These are phyloP conservation scores for Ephialtes manifestator DNA, from an alignment of 2,888 invertebrate genomes.

Conservation along the genomic window DNA sequence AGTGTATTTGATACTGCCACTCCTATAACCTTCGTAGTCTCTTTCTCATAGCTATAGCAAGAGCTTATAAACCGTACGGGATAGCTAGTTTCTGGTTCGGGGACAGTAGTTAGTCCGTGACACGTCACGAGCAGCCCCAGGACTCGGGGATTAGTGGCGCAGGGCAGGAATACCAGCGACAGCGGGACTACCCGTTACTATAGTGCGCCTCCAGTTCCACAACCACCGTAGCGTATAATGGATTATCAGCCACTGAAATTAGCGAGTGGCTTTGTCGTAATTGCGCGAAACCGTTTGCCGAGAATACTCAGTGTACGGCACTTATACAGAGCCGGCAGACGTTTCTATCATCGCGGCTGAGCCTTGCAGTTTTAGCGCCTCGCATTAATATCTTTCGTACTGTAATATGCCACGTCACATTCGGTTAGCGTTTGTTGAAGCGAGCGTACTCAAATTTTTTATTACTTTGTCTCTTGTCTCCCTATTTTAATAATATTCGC, in stretches of 20 bases:
- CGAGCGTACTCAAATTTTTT: not conserved
- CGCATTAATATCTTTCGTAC: slow-evolving; percentile 30
- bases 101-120: slow-evolving; percentile 60
- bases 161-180: slow-evolving; percentile 47
- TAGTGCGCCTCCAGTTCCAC: slow-evolving; percentile 23
- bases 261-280: slow-evolving; percentile 77
- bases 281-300: slow-evolving; percentile 62
- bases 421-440: not conserved
- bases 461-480: not conserved
- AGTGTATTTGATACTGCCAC: not conserved
- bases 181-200: slow-evolving; percentile 48
- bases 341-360: slow-evolving; percentile 12
- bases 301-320: slow-evolving; percentile 17
- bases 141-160: slow-evolving; percentile 56
- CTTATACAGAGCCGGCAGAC: slow-evolving; percentile 30
- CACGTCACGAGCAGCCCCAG: slow-evolving; percentile 51
- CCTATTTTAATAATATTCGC: not conserved
- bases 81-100: slow-evolving; percentile 43
- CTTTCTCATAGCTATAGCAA: slow-evolving; percentile 46
- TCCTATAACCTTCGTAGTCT: slow-evolving; percentile 16
- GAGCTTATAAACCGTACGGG: slow-evolving; percentile 57
- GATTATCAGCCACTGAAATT: slow-evolving; percentile 78
- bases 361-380: not conserved
- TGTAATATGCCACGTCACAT: not conserved
- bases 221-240: slow-evolving; percentile 70